A percentile compares a stretch with the other conserved stretches of the same genome.
Evolutionary conservation across 2,888 invertebrate species (phyloP).

Genomic region (Eurois occulta): DNA sequence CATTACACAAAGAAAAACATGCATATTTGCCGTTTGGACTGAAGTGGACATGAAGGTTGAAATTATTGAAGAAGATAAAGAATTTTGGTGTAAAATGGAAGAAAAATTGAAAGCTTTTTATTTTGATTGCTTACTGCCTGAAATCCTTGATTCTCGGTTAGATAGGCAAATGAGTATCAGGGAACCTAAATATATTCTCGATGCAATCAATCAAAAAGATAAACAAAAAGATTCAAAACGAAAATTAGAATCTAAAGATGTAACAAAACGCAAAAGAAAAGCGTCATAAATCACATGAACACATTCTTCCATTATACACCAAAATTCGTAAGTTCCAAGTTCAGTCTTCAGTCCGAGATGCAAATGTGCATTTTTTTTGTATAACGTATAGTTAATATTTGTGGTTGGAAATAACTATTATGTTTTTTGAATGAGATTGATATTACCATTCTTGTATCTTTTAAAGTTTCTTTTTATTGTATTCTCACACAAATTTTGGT

Average conservation of each 20-base stretch:
- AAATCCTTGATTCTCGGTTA: slow-evolving; percentile 7
- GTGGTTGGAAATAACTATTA: no score
- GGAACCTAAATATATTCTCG: slow-evolving; percentile 10
- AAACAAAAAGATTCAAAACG: neutral
- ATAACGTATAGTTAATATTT: no score
- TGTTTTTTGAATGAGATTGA: no score
- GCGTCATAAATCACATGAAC: neutral
- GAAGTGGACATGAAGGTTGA: slow-evolving; percentile 1
- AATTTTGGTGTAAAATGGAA: slow-evolving; percentile 14
- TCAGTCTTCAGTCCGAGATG: no score
- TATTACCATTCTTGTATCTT: no score
- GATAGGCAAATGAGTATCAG: slow-evolving; percentile 9
- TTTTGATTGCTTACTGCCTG: slow-evolving; percentile 10
- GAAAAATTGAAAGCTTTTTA: neutral
- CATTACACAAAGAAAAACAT: neutral
- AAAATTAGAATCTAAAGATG: neutral
- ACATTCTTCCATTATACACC: neutral
- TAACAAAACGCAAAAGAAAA: slow-evolving; percentile 1
- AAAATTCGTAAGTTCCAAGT: no score
- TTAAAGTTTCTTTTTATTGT: no score
- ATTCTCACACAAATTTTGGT: no score
- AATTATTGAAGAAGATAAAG: slow-evolving; percentile 4
- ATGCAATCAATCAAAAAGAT: neutral
- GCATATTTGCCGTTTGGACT: slow-evolving; percentile 16
- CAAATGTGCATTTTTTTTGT: no score